Evolutionary conservation across 2,888 invertebrate species (phyloP).

Genomic region (Lasius fuliginosus): DNA sequence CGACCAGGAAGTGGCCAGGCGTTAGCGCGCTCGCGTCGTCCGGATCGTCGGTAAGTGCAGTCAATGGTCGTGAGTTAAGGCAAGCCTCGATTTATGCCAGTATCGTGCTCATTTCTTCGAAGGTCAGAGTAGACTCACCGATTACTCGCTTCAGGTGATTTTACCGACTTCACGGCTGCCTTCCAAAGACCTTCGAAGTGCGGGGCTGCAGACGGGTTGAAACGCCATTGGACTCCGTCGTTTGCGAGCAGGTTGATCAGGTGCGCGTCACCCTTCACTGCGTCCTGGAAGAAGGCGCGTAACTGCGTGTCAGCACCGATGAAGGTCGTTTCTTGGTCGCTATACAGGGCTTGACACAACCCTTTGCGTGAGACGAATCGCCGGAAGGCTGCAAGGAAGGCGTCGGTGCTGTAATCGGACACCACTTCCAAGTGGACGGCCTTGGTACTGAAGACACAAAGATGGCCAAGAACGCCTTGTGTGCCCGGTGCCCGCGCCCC

Average conservation of each 20-base stretch:
- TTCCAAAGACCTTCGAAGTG: neutral
- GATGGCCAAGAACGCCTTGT: neutral
- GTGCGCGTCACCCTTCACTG: neutral
- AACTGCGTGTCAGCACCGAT: neutral
- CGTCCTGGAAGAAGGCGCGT: neutral
- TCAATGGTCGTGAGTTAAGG: neutral
- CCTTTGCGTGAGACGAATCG: neutral
- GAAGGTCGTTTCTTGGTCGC: neutral
- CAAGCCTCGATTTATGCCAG: neutral
- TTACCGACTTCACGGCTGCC: neutral
- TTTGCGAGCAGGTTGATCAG: neutral
- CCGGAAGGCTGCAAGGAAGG: neutral
- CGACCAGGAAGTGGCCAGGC: neutral
- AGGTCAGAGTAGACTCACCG: neutral
- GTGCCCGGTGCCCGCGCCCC: neutral
- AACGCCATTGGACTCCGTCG: neutral
- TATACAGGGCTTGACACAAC: neutral
- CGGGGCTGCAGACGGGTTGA: neutral
- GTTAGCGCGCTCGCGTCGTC: neutral
- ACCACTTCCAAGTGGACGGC: neutral
- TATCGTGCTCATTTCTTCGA: neutral
- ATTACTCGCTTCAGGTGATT: neutral
- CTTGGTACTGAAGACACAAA: neutral
- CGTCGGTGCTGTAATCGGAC: neutral
- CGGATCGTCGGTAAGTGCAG: neutral